Conservation (phyloP, 1,140 invertebrate genomes). For the Dreissena rostriformis region DNA sequence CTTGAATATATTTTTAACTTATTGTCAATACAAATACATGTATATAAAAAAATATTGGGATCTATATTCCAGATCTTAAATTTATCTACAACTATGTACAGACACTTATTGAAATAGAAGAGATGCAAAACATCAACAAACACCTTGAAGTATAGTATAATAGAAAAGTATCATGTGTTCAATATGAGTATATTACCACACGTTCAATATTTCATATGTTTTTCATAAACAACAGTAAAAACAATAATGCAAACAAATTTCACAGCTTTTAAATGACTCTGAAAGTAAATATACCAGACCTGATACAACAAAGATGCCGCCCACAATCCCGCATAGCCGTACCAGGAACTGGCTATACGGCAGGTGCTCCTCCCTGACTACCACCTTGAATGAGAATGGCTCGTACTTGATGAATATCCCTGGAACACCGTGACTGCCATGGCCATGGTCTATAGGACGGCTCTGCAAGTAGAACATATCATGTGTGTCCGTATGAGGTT, state of each 20-base stretch:
- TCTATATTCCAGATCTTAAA: too few relatives aligned
- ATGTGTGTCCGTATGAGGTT: too few relatives aligned
- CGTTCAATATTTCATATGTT: not conserved
- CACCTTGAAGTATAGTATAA: too few relatives aligned
- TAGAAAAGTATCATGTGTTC: too few relatives aligned
- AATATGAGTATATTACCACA: not conserved
- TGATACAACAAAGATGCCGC: constrained; percentile 93
- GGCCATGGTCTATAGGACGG: constrained; percentile 88
- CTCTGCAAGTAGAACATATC: constrained; percentile 77
- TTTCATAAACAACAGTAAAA: not conserved
- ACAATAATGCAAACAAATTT: not conserved
- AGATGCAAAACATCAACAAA: too few relatives aligned
- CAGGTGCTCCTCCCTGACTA: constrained; percentile 91
- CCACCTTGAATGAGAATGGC: constrained; percentile 91
- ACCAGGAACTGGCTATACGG: constrained; percentile 90
- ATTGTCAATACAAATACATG: too few relatives aligned
- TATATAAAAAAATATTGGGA: too few relatives aligned
- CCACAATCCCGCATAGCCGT: constrained; percentile 93
- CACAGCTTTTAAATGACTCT: not conserved
- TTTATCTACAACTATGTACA: too few relatives aligned
- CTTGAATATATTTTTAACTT: too few relatives aligned
- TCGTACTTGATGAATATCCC: constrained; percentile 98
- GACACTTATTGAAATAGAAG: too few relatives aligned
- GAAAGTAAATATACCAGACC: constrained; percentile 64
- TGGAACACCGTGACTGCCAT: constrained; percentile 94